Evolutionary conservation across 2,888 invertebrate genomes (phyloP), one percentile per base, ranked within the genome.

Genomic region (Seira ritae): DNA sequence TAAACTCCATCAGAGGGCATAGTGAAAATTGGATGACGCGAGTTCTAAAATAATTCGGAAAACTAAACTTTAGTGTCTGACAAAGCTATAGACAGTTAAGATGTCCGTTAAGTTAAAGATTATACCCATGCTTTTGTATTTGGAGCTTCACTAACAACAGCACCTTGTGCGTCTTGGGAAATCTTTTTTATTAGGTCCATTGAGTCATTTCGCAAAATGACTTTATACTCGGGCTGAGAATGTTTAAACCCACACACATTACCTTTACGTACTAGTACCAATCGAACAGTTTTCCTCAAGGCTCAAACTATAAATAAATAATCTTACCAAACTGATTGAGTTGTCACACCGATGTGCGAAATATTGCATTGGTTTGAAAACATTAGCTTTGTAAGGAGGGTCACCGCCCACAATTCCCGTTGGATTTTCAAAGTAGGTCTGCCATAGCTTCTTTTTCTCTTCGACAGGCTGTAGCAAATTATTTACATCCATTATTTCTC

Each of bases 1-100:
- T 95, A 96, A 68, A 95, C 93, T 37, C 96, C 96, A 92, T 96
- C 96, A 78, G 92, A 92, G 20, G 92, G 91, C 10, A 94, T 93
- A 0, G 92, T 92, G 70, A 93, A 91, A 24, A 94, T 91, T 0
- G 94, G 93, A 72, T 92, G 91, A 68, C 88, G 91, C n/a, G 89
- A 90, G 77, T 85, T 87, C 82, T 84, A 70, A 17, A 19, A 73
- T 20, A 62, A 71, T 50, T 8, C 12, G 15, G 50, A n/a, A 12
- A 50, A 50, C 12, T n/a, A n/a, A n/a, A n/a, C n/a, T n/a, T n/a
- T n/a, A n/a, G n/a, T n/a, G n/a, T n/a, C 12, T n/a, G 50, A 15
- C 15, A 50, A 50, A n/a, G n/a, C n/a, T n/a, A n/a, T n/a, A n/a
- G n/a, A n/a, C n/a, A n/a, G n/a, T n/a, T n/a, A n/a, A n/a, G n/a